These are phyloP conservation scores for Diadophis punctatus DNA, from an alignment of 2,113 vertebrate genomes.

Conservation along the genomic window DNA sequence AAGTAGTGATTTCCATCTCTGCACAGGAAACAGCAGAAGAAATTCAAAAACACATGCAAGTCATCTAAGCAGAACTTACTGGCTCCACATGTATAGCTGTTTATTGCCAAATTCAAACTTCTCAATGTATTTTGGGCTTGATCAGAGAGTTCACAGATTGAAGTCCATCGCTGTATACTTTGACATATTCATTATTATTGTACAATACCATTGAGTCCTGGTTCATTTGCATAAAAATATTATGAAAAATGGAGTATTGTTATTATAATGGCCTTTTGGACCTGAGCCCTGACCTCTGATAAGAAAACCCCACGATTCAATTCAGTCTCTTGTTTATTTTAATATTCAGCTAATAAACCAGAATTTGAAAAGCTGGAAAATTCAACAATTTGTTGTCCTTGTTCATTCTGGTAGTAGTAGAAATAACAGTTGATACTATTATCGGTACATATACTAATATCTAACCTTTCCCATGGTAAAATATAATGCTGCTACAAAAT, in stretches of 20 bases:
- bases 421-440: neutral
- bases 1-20: slow-evolving; percentile 12
- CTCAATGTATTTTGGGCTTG: neutral
- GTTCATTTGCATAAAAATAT: neutral
- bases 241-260: neutral
- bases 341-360: neutral
- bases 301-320: neutral
- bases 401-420: neutral
- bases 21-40: neutral
- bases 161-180: neutral
- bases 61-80: neutral
- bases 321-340: neutral
- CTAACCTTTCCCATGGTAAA: neutral
- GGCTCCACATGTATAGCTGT: neutral
- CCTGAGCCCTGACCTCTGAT: neutral
- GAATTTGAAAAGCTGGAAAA: neutral
- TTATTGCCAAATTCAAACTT: neutral
- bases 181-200: neutral
- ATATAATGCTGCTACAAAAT: neutral
- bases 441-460: neutral
- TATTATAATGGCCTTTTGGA: neutral
- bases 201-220: neutral
- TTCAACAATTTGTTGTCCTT: neutral
- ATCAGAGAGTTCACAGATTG: neutral
- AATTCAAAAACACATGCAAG: neutral